Evolutionary conservation across 2,888 invertebrate genomes (phyloP), one percentile per base, ranked within the genome.

Genomic region (Pharmacophagus antenor): DNA sequence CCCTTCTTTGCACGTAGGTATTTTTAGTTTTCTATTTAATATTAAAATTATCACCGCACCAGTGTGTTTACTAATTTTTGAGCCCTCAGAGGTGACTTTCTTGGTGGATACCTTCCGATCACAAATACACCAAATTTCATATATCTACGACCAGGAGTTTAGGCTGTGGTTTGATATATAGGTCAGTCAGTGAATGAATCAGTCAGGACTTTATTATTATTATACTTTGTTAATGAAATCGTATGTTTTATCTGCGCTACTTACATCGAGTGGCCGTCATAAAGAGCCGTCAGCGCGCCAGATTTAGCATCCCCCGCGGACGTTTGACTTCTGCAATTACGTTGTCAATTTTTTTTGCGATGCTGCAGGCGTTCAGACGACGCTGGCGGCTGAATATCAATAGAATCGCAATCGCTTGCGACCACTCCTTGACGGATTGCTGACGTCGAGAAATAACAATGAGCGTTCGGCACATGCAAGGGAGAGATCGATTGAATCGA

Each of bases 331-430:
- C 63, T 70, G 70, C 71, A 76, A 76, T 77, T 77, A 71, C 67
- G 64, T 63, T 64, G 70, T 71, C 69, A 70, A 69, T 72, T 59
- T 78, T 31, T 73, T 77, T 78, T 75, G 68, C 70, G 61, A 74
- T 73, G 65, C 70, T 68, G 47, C 56, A 62, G 17, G 56, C 31
- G 65, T 64, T 63, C 72, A 74, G 66, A 70, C 67, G 65, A 62
- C 65, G 68, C 78, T 73, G 70, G 69, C 74, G 70, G 76, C 62
- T 56, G 62, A 60, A 67, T 66, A 61, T 63, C 72, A 72, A 72
- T 70, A 73, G 60, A 46, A 56, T 31, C 18, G 55, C 59, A 55
- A 59, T 55, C 67, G 67, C 47, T 49, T 57, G 61, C 61, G 56
- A 46, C 62, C 55, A 47, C 44, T 60, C 57, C 56, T 57, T 54